These are phyloP conservation scores for Drosophila repletoides DNA, from an alignment of 1,140 invertebrate species.

Conservation along the genomic window DNA sequence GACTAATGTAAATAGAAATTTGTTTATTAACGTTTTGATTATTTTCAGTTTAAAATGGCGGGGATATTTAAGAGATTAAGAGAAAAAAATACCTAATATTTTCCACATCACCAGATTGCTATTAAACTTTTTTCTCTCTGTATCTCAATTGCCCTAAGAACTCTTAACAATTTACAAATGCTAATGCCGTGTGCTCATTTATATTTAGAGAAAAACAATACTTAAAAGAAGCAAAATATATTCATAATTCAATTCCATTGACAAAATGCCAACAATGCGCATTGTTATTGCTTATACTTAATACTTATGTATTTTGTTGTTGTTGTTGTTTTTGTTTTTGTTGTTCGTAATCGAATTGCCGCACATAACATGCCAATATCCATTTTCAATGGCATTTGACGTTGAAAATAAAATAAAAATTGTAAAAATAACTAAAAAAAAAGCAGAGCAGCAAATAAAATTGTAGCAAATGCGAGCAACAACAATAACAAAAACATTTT, in stretches of 20 bases:
- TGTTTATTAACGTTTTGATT: too few species aligned
- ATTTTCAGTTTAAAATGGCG: too few species aligned
- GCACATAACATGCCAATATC: slow-evolving; percentile 55
- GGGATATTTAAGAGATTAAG: too few species aligned
- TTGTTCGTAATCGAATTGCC: slow-evolving; percentile 50
- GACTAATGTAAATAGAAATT: too few species aligned
- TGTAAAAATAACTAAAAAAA: slow-evolving; percentile 5
- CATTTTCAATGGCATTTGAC: slow-evolving; percentile 58
- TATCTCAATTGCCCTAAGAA: not conserved
- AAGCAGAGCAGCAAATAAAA: slow-evolving; percentile 12
- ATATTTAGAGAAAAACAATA: not conserved
- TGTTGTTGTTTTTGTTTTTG: not conserved
- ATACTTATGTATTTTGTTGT: slow-evolving; percentile 9
- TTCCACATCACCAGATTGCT: too few species aligned
- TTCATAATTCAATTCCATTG: slow-evolving; percentile 19
- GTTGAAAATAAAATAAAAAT: slow-evolving; percentile 21
- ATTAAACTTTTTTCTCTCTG: too few species aligned
- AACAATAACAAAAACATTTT: slow-evolving; percentile 30
- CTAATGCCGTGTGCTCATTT: not conserved
- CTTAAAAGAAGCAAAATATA: not conserved
- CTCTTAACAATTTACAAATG: not conserved
- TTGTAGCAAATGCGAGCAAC: slow-evolving; percentile 19
- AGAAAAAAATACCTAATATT: too few species aligned
- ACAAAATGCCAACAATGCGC: slow-evolving; percentile 28
- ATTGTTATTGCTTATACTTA: slow-evolving; percentile 21